These are phyloP conservation scores for Psittacula echo DNA, from an alignment of 2,797 vertebrate species.

Conservation along the genomic window DNA sequence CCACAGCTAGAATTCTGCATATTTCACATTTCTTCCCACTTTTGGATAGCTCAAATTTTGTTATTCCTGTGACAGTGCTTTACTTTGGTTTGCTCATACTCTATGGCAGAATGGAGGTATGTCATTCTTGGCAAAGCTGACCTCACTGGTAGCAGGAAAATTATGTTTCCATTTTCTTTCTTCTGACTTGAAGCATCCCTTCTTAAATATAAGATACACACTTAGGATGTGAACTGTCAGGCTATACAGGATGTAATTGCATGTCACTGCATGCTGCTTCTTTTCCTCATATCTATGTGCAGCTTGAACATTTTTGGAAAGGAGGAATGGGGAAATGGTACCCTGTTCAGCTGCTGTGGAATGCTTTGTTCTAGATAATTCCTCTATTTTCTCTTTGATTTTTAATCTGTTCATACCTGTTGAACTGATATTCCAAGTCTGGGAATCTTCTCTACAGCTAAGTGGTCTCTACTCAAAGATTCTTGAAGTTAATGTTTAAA, in stretches of 20 bases:
- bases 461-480: neutral
- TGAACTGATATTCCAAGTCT: neutral
- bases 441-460: neutral
- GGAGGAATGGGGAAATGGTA: neutral
- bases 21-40: neutral
- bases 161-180: neutral
- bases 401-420: neutral
- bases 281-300: neutral
- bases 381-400: neutral
- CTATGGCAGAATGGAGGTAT: neutral
- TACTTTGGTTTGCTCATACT: neutral
- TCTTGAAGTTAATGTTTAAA: neutral
- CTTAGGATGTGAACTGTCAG: neutral
- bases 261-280: neutral
- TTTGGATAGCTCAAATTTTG: neutral
- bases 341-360: neutral
- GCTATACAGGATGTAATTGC: neutral
- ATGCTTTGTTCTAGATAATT: neutral
- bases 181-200: neutral
- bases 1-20: neutral
- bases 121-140: neutral
- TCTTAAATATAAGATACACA: neutral
- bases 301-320: neutral
- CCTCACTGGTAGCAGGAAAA: neutral
- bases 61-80: neutral